These are phyloP conservation scores for Baronia brevicornis DNA, from an alignment of 2,888 invertebrate species.

Conservation along the genomic window DNA sequence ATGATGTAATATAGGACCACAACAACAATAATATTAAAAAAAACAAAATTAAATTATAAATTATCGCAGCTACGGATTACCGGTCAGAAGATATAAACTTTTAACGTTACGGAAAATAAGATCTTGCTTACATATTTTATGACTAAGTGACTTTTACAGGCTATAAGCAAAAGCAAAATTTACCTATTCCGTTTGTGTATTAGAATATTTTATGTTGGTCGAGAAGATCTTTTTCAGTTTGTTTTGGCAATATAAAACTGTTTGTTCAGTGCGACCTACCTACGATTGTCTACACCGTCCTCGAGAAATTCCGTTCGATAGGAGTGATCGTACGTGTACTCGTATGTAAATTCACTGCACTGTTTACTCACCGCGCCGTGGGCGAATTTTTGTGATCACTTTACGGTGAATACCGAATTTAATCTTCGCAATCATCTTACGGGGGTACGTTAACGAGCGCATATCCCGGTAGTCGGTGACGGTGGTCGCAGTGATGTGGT, in stretches of 20 bases:
- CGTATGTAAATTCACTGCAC: conserved; percentile 53
- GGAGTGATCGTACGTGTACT: conserved; percentile 5
- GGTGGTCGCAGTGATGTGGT: conserved; percentile 24
- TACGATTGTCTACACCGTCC: too few relatives aligned
- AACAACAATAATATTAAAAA: too few relatives aligned
- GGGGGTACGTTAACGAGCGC: conserved; percentile 35
- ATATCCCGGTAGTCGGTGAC: conserved; percentile 37
- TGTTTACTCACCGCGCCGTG: conserved; percentile 70
- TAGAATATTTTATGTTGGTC: background rate
- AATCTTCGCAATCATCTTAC: conserved; percentile 78
- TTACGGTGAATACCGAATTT: conserved; percentile 78
- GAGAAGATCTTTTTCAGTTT: background rate
- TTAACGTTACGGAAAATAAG: too few relatives aligned
- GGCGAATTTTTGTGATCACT: conserved; percentile 68
- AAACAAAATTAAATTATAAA: too few relatives aligned
- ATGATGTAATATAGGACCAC: too few relatives aligned
- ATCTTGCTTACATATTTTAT: too few relatives aligned
- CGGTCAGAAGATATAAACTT: too few relatives aligned
- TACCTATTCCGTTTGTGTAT: too few relatives aligned
- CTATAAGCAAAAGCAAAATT: too few relatives aligned
- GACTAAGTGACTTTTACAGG: too few relatives aligned
- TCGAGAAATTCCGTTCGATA: conserved; percentile 8
- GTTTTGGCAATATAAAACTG: background rate
- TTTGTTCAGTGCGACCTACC: conserved; percentile 1
- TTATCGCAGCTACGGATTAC: too few relatives aligned